These are phyloP conservation scores for Blomia tropicalis DNA, from an alignment of 2,888 invertebrate species.

Conservation along the genomic window DNA sequence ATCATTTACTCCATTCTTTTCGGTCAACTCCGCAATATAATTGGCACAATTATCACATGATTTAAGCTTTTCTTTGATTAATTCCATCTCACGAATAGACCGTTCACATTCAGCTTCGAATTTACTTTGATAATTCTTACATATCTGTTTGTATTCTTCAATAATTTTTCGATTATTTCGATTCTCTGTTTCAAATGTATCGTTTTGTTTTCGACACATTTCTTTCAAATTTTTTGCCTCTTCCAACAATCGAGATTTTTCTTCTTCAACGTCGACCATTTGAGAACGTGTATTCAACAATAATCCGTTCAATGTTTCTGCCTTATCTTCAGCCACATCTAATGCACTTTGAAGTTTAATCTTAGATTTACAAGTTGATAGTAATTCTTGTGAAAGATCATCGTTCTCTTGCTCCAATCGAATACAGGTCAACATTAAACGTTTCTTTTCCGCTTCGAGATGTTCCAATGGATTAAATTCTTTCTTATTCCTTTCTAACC, in stretches of 20 bases:
- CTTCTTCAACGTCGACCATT: constrained; percentile 54
- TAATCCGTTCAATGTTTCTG: constrained; percentile 37
- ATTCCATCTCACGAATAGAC: constrained; percentile 41
- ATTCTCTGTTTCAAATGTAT: constrained; percentile 48
- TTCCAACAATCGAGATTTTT: constrained; percentile 49
- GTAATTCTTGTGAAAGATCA: constrained; percentile 44
- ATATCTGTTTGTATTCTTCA: constrained; percentile 68
- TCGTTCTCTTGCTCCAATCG: constrained; percentile 46
- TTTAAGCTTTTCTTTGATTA: constrained; percentile 42
- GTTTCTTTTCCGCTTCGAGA: constrained; percentile 39
- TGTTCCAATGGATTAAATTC: constrained; percentile 40
- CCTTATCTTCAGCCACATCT: constrained; percentile 38
- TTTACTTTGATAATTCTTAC: constrained; percentile 55
- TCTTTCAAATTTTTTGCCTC: constrained; percentile 44
- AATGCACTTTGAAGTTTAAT: constrained; percentile 37
- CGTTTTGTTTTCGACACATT: constrained; percentile 56
- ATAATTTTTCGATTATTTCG: constrained; percentile 63
- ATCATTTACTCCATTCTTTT: not conserved
- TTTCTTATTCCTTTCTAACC: constrained; percentile 46
- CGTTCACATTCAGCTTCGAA: constrained; percentile 59
- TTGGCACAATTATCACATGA: constrained; percentile 24
- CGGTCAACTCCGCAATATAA: not conserved
- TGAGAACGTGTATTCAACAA: constrained; percentile 36
- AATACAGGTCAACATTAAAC: constrained; percentile 41
- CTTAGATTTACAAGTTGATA: constrained; percentile 41